These are phyloP conservation scores for Psilopogon haemacephalus DNA, from an alignment of 2,113 vertebrate species.

Conservation along the genomic window DNA sequence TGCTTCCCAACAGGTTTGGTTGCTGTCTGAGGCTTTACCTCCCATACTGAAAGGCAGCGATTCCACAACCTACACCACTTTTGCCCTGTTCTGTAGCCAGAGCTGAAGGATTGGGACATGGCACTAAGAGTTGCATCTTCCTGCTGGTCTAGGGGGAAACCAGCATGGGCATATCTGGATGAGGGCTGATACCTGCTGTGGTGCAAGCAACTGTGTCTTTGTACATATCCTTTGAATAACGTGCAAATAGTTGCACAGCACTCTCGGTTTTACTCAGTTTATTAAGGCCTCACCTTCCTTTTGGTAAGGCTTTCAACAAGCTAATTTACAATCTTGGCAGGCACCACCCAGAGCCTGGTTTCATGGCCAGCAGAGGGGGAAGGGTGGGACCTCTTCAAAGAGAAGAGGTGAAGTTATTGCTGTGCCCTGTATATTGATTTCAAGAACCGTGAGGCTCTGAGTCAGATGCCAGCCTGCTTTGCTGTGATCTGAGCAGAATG, in stretches of 20 bases:
- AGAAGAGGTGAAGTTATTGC: background rate
- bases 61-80: background rate
- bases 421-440: background rate
- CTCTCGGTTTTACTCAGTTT: background rate
- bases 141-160: background rate
- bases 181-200: background rate
- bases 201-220: background rate
- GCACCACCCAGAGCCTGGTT: slow-evolving; percentile 50
- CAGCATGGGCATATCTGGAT: background rate
- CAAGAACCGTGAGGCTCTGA: background rate
- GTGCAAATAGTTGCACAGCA: background rate
- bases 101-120: background rate
- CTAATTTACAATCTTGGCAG: slow-evolving; percentile 21
- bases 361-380: background rate
- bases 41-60: background rate
- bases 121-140: background rate
- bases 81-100: background rate
- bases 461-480: background rate
- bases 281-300: slow-evolving; percentile 40
- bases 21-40: accelerated
- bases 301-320: slow-evolving; percentile 51
- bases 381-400: background rate
- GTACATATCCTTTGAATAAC: background rate
- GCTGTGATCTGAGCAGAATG: slow-evolving; percentile 41
- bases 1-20: background rate